Conservation (phyloP, 35 echinoderm and acorn worm genomes). For the Apostichopus californicus region DNA sequence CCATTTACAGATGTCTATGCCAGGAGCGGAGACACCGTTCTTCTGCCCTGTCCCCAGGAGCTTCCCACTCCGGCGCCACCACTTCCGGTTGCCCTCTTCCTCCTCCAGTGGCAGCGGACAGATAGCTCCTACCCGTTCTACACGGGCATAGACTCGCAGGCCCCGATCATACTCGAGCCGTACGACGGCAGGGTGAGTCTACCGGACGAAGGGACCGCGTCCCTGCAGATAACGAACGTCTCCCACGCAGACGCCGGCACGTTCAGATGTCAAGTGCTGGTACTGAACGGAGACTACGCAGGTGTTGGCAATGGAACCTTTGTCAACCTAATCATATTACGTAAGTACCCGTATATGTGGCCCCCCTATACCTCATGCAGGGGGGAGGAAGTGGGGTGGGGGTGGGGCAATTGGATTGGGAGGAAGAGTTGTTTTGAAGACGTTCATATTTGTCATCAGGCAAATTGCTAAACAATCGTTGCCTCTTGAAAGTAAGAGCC, state of each 20-base stretch:
- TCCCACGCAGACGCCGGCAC: constrained; percentile 55
- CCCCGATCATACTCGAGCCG: constrained; percentile 38
- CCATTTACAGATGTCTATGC: neutral
- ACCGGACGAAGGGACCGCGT: neutral
- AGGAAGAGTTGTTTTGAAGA: too few species aligned
- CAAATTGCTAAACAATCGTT: too few species aligned
- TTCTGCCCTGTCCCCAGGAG: constrained; percentile 64
- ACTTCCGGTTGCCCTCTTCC: constrained; percentile 50
- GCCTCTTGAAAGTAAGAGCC: too few species aligned
- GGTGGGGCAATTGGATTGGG: too few species aligned
- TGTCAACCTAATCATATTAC: constrained; percentile 69
- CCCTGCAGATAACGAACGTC: constrained; percentile 42
- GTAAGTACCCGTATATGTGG: constrained; percentile 28
- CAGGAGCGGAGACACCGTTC: constrained; percentile 63
- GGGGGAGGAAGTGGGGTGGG: too few species aligned
- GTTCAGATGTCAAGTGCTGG: constrained; percentile 70
- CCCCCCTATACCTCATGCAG: too few species aligned
- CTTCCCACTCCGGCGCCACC: constrained; percentile 66
- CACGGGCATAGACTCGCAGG: constrained; percentile 50
- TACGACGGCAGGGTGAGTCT: constrained; percentile 58
- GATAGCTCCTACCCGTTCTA: constrained; percentile 64
- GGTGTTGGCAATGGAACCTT: constrained; percentile 76
- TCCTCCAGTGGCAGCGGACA: constrained; percentile 71
- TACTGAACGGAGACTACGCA: constrained; percentile 41
- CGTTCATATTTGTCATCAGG: too few species aligned